These are phyloP conservation scores for Tinea pellionella DNA, from an alignment of 2,888 invertebrate genomes.

Conservation along the genomic window DNA sequence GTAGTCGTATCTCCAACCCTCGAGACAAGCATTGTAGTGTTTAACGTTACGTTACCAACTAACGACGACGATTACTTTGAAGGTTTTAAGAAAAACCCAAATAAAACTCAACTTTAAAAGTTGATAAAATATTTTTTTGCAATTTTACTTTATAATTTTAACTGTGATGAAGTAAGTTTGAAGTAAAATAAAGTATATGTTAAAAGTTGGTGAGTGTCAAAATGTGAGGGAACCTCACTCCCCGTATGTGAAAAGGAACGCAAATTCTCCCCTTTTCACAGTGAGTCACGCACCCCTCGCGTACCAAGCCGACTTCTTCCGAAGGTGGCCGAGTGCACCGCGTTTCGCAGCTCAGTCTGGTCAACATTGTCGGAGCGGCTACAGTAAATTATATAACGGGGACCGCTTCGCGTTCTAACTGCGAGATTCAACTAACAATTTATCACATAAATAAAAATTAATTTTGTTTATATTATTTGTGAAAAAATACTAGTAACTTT, in stretches of 20 bases:
- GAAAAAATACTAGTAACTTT: not conserved
- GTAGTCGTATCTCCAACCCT: no score
- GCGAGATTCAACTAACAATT: not conserved
- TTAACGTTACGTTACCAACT: no score
- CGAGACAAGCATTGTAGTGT: no score
- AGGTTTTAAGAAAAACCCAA: no score
- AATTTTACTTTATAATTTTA: no score
- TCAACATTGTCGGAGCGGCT: conserved; percentile 43
- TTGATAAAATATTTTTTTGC: no score
- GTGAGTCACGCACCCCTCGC: conserved; percentile 42
- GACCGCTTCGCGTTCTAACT: not conserved
- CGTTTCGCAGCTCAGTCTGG: conserved; percentile 32
- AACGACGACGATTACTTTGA: no score
- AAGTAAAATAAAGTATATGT: not conserved
- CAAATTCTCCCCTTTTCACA: conserved; percentile 44
- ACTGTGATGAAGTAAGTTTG: no score
- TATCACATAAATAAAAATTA: not conserved
- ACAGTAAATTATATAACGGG: conserved; percentile 50
- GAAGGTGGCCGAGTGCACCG: conserved; percentile 32
- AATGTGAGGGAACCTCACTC: no score
- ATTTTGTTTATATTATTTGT: not conserved
- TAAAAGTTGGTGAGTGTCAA: no score
- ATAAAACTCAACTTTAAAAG: no score
- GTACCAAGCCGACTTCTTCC: conserved; percentile 30
- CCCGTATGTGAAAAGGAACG: conserved; percentile 43